Conservation (phyloP, 2,113 vertebrate species). For the Desmodus rotundus region DNA sequence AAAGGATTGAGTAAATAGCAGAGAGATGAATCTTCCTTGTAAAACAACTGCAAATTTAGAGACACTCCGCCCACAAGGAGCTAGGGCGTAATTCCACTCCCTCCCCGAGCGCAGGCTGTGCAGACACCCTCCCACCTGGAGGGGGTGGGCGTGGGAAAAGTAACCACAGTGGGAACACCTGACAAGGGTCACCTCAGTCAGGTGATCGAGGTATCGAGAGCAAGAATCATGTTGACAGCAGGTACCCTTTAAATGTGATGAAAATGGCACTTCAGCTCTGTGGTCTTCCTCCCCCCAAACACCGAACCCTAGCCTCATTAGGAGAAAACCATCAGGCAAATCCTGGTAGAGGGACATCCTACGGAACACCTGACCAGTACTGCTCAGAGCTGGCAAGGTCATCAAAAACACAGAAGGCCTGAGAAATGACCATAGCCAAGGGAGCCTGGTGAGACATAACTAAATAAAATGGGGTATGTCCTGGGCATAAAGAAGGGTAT, state of each 20-base stretch:
- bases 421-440: neutral
- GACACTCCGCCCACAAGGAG: neutral
- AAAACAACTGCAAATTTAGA: neutral
- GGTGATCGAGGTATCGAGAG: neutral
- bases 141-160: rapidly evolving
- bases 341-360: neutral
- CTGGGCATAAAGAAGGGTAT: neutral
- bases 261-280: neutral
- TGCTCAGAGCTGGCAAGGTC: neutral
- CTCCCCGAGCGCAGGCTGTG: neutral
- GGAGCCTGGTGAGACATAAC: neutral
- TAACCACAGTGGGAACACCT: neutral
- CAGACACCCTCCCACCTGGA: neutral
- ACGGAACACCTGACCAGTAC: neutral
- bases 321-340: neutral
- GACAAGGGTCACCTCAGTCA: neutral
- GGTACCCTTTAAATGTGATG: neutral
- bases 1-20: neutral
- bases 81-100: neutral
- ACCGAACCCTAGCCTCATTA: neutral
- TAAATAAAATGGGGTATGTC: neutral
- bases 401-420: neutral
- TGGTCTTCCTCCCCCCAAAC: neutral
- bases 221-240: neutral
- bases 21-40: neutral